A percentile compares a stretch with the other conserved stretches of the same genome.
Conservation (phyloP, 2,113 vertebrate species). For the Labeo rohita region DNA sequence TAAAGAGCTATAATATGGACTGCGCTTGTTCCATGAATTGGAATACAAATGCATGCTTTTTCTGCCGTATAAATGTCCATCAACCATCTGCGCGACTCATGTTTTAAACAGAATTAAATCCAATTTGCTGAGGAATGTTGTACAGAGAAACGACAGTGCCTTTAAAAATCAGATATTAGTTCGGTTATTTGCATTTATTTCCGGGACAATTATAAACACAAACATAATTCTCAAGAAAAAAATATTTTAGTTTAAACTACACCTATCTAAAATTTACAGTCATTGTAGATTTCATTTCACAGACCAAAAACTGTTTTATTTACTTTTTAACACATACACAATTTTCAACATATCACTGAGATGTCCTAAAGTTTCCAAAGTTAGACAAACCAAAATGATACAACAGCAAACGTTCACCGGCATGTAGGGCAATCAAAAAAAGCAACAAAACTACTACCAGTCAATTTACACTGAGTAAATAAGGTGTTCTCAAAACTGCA, state of each 20-base stretch:
- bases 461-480: background rate
- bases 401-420: background rate
- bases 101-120: slow-evolving; percentile 20
- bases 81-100: background rate
- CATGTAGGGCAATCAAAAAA: background rate
- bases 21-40: background rate
- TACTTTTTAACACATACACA: background rate
- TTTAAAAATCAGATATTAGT: background rate
- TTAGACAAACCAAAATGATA: background rate
- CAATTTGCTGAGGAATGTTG: background rate
- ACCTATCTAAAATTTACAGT: background rate
- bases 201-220: background rate
- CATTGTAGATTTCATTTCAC: background rate
- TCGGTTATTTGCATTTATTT: slow-evolving; percentile 12
- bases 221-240: background rate
- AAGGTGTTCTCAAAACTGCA: background rate
- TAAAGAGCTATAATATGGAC: background rate
- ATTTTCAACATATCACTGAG: background rate
- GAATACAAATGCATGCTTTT: background rate
- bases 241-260: background rate
- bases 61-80: slow-evolving; percentile 4
- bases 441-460: background rate
- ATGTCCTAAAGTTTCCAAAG: background rate
- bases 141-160: background rate
- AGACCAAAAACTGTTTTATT: background rate